phyloP scores from a whole-genome alignment of 2,797 vertebrate genomes.

The Poeciliopsis presidionis region DNA sequence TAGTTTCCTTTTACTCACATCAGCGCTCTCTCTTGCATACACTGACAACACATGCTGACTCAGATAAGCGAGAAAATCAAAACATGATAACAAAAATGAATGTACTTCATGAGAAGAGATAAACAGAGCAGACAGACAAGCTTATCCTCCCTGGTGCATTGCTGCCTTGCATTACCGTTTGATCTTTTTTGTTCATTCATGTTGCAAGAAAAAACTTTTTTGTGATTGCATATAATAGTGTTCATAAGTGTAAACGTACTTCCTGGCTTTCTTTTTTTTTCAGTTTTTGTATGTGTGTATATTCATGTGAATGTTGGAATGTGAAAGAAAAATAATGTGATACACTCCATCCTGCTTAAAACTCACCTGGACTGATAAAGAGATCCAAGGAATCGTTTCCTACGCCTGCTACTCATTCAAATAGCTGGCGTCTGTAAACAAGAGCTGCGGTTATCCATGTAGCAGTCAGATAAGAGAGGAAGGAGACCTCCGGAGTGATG shows the following conservation, averaged over 20 bases:
- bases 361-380: conserved; percentile 76
- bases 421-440: conserved; percentile 77
- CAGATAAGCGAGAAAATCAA: conserved; percentile 72
- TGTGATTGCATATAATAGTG: conserved; percentile 8
- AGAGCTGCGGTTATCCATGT: conserved; percentile 79
- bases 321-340: conserved; percentile 58
- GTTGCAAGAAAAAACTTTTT: conserved; percentile 56
- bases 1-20: conserved; percentile 65
- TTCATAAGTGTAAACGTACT: conserved; percentile 18
- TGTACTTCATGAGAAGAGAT: conserved; percentile 76
- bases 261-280: conserved; percentile 7
- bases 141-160: conserved; percentile 60
- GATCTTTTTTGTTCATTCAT: conserved; percentile 49
- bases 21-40: conserved; percentile 73
- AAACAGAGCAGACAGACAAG: conserved; percentile 69
- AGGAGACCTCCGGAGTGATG: conserved; percentile 80
- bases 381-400: conserved; percentile 76
- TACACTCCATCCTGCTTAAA: conserved; percentile 66
- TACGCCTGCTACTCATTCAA: conserved; percentile 76
- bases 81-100: conserved; percentile 78
- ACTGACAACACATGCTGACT: conserved; percentile 73
- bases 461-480: conserved; percentile 79
- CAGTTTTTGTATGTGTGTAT: conserved; percentile 1
- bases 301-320: conserved; percentile 30
- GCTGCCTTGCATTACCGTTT: conserved; percentile 54